These are phyloP conservation scores for Catharus fuscescens DNA, from an alignment of 2,113 vertebrate species.

Conservation along the genomic window DNA sequence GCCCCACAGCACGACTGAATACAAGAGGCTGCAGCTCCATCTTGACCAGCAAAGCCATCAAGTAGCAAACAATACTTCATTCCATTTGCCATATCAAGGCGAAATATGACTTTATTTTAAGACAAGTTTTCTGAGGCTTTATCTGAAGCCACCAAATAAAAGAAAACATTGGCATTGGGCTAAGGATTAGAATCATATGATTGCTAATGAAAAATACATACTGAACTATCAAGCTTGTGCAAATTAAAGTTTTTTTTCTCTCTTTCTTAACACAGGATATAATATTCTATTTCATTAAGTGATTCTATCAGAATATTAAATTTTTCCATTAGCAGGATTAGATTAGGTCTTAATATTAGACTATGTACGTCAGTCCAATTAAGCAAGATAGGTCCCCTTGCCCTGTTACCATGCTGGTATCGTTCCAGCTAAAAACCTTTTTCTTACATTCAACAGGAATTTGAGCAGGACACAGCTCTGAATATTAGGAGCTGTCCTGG, in stretches of 20 bases:
- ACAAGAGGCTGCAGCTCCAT: not conserved
- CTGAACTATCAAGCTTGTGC: constrained; percentile 42
- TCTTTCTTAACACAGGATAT: constrained; percentile 38
- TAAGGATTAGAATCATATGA: constrained; percentile 55
- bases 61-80: not conserved
- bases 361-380: constrained; percentile 31
- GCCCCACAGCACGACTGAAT: accelerated
- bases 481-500: constrained; percentile 11
- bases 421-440: constrained; percentile 12
- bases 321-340: constrained; percentile 66
- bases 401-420: not conserved
- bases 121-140: not conserved
- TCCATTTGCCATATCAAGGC: not conserved
- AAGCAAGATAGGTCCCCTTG: not conserved
- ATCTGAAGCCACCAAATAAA: constrained; percentile 27
- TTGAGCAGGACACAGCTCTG: not conserved
- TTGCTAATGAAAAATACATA: constrained; percentile 63
- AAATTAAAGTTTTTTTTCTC: constrained; percentile 35
- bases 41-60: not conserved
- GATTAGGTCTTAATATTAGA: constrained; percentile 62
- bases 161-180: constrained; percentile 8
- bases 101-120: constrained; percentile 29
- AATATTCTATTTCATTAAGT: constrained; percentile 57
- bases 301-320: constrained; percentile 62
- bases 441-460: not conserved